These are phyloP conservation scores for Anguilla anguilla DNA, from an alignment of 2,797 vertebrate genomes.

Conservation along the genomic window DNA sequence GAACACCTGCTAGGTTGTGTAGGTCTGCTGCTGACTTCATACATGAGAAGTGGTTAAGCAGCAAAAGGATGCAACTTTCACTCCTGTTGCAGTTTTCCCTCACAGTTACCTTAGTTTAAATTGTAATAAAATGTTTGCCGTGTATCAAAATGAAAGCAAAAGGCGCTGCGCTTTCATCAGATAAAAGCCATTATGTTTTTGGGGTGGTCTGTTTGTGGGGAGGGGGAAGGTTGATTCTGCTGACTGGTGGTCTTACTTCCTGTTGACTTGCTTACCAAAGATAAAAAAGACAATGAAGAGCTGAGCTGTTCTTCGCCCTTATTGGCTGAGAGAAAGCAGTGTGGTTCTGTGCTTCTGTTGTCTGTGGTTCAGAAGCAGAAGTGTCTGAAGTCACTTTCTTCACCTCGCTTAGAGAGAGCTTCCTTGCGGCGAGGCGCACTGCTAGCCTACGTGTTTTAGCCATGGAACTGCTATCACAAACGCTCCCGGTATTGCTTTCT, in stretches of 20 bases:
- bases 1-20: not conserved
- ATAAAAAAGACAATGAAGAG: not conserved
- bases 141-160: not conserved
- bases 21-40: not conserved
- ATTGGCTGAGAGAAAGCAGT: not conserved
- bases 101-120: not conserved
- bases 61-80: too few species aligned
- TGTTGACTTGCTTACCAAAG: not conserved
- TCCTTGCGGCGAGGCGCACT: not conserved
- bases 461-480: not conserved
- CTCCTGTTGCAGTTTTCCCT: not conserved
- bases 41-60: not conserved
- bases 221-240: not conserved
- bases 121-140: not conserved
- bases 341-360: not conserved
- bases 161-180: not conserved
- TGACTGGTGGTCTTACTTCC: slow-evolving; percentile 3
- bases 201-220: not conserved
- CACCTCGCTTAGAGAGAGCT: not conserved
- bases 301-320: not conserved
- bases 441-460: not conserved
- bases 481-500: not conserved
- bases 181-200: not conserved
- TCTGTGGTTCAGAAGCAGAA: not conserved
- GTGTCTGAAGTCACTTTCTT: not conserved